Evolutionary conservation across 2,888 invertebrate species (phyloP).

Genomic region (Glyphotaelius pellucidus): DNA sequence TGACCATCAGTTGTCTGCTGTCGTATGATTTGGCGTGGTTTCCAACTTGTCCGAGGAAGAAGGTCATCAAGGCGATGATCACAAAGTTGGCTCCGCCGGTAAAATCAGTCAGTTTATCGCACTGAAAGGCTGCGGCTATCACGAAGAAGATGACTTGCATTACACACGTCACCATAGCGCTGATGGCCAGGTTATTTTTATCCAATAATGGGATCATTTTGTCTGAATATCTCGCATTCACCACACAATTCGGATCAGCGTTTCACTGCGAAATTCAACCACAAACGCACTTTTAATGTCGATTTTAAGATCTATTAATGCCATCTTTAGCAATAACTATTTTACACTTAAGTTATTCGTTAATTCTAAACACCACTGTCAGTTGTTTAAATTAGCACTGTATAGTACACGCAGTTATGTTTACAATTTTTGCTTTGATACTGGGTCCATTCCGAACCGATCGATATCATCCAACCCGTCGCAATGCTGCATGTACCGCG

Average conservation of each 20-base stretch:
- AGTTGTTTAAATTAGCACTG: not conserved
- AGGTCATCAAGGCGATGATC: constrained; percentile 90
- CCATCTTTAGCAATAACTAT: not conserved
- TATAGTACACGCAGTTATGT: constrained; percentile 29
- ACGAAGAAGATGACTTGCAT: constrained; percentile 94
- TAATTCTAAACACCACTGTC: not conserved
- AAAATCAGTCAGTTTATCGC: constrained; percentile 95
- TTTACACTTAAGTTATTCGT: not conserved
- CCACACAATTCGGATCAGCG: not conserved
- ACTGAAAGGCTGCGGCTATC: constrained; percentile 90
- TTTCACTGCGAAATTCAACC: not conserved
- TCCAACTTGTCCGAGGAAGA: constrained; percentile 89
- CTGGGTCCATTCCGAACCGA: constrained; percentile 32
- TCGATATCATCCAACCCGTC: constrained; percentile 49
- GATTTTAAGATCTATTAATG: not conserved
- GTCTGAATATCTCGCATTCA: not conserved
- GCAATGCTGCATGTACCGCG: constrained; percentile 46
- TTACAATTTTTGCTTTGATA: constrained; percentile 2
- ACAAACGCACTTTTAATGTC: not conserved
- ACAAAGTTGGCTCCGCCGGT: constrained; percentile 96
- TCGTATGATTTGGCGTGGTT: constrained; percentile 86
- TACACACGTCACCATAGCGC: constrained; percentile 89
- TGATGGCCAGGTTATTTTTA: constrained; percentile 90
- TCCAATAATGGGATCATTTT: constrained; percentile 87
- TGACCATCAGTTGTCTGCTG: constrained; percentile 93